phyloP scores from a whole-genome alignment of 2,113 vertebrate species.

The Synodontis membranacea region DNA sequence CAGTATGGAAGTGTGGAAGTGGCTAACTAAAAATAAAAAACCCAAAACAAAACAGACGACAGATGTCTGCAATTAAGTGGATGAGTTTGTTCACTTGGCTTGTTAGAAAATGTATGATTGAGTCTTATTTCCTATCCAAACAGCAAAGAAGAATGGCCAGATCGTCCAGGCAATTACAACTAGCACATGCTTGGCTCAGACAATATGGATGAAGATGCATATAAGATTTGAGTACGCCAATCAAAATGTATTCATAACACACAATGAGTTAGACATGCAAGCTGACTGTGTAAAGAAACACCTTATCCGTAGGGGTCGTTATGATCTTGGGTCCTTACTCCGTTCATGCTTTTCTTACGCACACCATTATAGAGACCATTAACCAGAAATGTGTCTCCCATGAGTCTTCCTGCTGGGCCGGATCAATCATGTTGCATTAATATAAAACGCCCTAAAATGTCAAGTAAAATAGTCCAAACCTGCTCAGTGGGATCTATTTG shows the following conservation, averaged over 20 bases:
- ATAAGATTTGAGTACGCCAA: background rate
- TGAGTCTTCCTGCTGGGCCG: conserved; percentile 1
- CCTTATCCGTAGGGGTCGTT: background rate
- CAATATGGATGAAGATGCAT: background rate
- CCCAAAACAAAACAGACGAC: too few species aligned
- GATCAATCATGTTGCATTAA: conserved; percentile 16
- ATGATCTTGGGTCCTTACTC: background rate
- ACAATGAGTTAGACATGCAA: background rate
- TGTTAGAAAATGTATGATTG: background rate
- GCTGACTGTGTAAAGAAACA: background rate
- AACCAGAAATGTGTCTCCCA: conserved; percentile 25
- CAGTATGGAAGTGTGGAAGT: background rate
- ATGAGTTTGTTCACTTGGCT: background rate
- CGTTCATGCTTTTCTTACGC: background rate
- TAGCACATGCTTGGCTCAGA: background rate
- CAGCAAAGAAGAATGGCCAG: background rate
- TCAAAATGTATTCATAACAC: background rate
- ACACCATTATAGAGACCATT: conserved; percentile 13
- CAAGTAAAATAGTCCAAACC: background rate
- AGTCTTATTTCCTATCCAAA: background rate
- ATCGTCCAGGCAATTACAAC: background rate
- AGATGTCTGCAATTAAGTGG: background rate
- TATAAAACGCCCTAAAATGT: conserved; percentile 31
- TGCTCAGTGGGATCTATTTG: conserved; percentile 24
- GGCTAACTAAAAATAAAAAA: background rate